A percentile compares a stretch with the other conserved stretches of the same genome.
phyloP scores from a whole-genome alignment of 2,113 vertebrate species.

The Fregata magnificens region DNA sequence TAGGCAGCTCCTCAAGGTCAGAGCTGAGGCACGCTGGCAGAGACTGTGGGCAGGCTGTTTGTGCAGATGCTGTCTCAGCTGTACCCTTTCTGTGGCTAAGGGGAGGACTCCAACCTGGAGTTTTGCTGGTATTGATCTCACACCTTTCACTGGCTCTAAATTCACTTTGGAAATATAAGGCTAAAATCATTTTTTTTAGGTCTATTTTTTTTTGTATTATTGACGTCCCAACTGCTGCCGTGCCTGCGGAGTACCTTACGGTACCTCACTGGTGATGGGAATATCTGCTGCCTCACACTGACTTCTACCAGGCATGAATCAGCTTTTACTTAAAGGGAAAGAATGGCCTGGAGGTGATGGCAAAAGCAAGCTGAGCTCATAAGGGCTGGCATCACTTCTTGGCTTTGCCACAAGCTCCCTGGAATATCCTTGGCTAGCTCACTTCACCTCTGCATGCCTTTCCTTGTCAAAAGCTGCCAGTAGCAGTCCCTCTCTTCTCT shows the following conservation, averaged over 20 bases:
- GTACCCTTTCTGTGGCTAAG: neutral
- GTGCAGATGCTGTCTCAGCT: conserved; percentile 62
- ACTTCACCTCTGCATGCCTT: conserved; percentile 15
- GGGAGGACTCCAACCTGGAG: conserved; percentile 17
- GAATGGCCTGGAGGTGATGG: conserved; percentile 60
- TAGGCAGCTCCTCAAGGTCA: conserved; percentile 23
- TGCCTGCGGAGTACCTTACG: neutral
- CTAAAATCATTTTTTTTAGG: neutral
- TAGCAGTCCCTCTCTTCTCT: neutral
- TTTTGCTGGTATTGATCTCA: conserved; percentile 34
- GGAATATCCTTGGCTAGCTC: conserved; percentile 33
- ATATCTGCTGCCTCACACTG: conserved; percentile 7
- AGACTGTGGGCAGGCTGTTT: neutral
- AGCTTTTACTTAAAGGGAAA: conserved; percentile 41
- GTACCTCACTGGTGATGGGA: neutral
- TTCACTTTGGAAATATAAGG: neutral
- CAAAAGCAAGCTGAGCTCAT: conserved; percentile 35
- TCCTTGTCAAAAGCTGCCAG: neutral
- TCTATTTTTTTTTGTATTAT: neutral
- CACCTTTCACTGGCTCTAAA: neutral
- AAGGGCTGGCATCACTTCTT: conserved; percentile 47
- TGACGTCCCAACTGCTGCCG: neutral
- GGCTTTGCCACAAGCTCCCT: conserved; percentile 41
- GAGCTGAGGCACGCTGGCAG: conserved; percentile 27
- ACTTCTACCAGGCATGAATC: conserved; percentile 37